Evolutionary conservation across 2,888 invertebrate genomes (phyloP).

Genomic region (Harpagoxenus sublaevis): DNA sequence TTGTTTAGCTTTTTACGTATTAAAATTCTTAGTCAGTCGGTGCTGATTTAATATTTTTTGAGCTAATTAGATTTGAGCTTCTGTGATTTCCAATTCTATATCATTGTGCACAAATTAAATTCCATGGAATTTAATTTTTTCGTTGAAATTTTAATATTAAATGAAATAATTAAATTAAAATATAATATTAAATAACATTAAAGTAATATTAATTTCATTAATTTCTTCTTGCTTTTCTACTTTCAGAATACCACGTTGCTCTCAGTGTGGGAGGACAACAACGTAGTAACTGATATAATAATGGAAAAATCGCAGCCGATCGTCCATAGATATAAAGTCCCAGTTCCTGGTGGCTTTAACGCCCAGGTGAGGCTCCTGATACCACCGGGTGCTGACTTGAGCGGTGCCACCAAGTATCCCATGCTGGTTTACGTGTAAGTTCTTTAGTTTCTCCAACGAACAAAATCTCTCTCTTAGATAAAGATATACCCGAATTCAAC

Average conservation of each 20-base stretch:
- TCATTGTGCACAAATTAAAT: too few relatives aligned
- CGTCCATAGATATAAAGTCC: slow-evolving; percentile 89
- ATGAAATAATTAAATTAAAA: not conserved
- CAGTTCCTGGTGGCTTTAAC: slow-evolving; percentile 89
- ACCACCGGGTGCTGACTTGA: slow-evolving; percentile 91
- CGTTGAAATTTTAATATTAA: not conserved
- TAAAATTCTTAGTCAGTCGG: not conserved
- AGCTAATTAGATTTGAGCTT: not conserved
- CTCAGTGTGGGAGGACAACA: slow-evolving; percentile 90
- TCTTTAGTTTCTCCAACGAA: not conserved
- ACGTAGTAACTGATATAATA: slow-evolving; percentile 87
- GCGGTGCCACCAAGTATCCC: slow-evolving; percentile 91
- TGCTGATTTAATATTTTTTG: not conserved
- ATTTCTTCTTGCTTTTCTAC: not conserved
- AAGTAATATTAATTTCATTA: not conserved
- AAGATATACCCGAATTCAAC: not conserved
- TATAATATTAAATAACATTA: not conserved
- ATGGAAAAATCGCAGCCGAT: slow-evolving; percentile 88
- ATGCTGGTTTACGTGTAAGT: slow-evolving; percentile 94
- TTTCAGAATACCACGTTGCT: slow-evolving; percentile 83
- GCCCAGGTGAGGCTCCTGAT: slow-evolving; percentile 92
- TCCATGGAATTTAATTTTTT: not conserved
- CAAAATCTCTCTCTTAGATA: not conserved
- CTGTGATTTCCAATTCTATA: not conserved
- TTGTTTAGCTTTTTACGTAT: not conserved